Evolutionary conservation across 2,797 vertebrate species (phyloP), one percentile per base, ranked within the genome.

Genomic region (Euphonia xanthogaster): DNA sequence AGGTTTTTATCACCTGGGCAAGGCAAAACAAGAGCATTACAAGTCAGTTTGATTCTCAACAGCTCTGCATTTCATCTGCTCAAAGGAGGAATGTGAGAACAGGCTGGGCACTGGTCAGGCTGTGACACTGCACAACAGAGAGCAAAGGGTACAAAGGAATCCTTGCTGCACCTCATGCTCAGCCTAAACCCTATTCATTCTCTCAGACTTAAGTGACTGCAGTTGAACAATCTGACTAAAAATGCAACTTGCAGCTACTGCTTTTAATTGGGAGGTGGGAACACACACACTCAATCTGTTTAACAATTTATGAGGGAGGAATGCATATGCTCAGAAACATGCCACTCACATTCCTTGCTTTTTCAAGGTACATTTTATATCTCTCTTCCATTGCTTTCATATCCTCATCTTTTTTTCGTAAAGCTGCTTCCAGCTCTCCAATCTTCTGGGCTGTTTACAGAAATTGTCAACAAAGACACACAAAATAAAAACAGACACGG

Each of bases 311-410:
- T 21, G 12, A 93, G 40, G 44, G 44, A 89, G 48, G 25, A 95
- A 90, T 6, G 6, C 17, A 3, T 47, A 39, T 28, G 5, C 57
- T 81, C 54, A 61, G 76, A 88, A 93, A 54, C 7, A 63, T 4
- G 18, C 13, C 33, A 98, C 99, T 98, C 97, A 99, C 99, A 90
- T 99, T 99, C 91, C 99, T 99, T 96, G 99, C 99, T 97, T 99
- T 99, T 96, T 99, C 99, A 95, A 99, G 98, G 95, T 99, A 99
- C 98, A 99, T 99, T 97, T 99, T 99, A n/a, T 99, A 99, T 96
- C 99, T 98, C 93, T 99, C 99, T 93, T 99, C 99, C 99, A 99
- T 99, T 22, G 99, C 99, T 97, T 98, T 98, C 99, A 99, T 99
- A 97, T 99, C 99, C 23, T 99, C 99, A 54, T 99, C 99, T 94